Base-by-base conservation (phyloP, 2,113 vertebrate genomes). In the Macquaria ambigua region DNA sequence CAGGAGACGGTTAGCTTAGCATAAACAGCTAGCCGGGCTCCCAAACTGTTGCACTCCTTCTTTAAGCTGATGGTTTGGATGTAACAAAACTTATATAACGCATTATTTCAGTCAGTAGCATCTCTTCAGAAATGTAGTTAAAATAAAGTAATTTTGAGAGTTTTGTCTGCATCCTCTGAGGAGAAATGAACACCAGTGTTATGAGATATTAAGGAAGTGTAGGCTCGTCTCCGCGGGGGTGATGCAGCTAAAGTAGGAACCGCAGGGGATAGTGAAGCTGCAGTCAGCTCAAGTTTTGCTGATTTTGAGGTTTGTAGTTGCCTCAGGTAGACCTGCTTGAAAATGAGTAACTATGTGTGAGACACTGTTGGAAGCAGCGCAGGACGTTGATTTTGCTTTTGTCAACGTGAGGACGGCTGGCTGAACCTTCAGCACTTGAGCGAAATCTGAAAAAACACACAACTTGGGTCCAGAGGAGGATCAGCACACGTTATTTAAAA, bases 331-430 rank as follows among this genome's bases (percentile, higher is more conserved):
- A 81, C 14, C 20, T 46, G 2, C 43, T 39, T 58, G 21, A 86
- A 83, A 74, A 86, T 53, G 25, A 84, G 46, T 81, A 52, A 81
- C 68, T 81, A 72, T 52, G 73, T 76, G 48, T 20, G 43, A 73
- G 68, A 63, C 10, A 23, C 25, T 9, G 62, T n/a, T 43, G 48
- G 71, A 68, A 39, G 62, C 70, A 41, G 3, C 6, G 41, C 5
- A 78, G 85, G 56, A 75, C 66, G 50, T 23, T 48, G 77, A 71
- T 68, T 84, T 48, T 62, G 41, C 53, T 56, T 82, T 53, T 50
- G 53, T 41, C 21, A 10, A 18, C 39, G n/a, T 58, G 39, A 66
- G 28, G n/a, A 43, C 39, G 41, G 28, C n/a, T 76, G 18, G 8
- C 1, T n/a, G 16, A 67, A 76, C n/a, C 39, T 28, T 48, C 68